Base-by-base conservation (phyloP, 2,113 vertebrate genomes). In the Tichodroma muraria region DNA sequence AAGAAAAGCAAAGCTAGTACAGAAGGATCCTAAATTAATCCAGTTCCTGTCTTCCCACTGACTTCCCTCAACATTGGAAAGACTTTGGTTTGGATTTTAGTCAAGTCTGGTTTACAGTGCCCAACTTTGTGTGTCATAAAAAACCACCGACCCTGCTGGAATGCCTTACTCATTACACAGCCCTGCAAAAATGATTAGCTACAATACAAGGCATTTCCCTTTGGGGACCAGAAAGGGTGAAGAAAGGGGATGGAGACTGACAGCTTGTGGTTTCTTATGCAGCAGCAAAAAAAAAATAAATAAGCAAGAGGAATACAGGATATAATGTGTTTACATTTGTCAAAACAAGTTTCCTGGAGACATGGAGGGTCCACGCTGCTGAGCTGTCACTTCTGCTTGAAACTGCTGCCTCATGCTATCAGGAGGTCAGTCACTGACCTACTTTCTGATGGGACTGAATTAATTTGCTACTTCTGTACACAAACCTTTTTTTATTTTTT, bases 371-470 rank as follows among this genome's bases (percentile, higher is more conserved):
- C 97, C 94, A 85, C 42, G 94, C 97, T 96, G 96, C 93, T 75
- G 89, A 93, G 94, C 95, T 97, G 96, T 96, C 96, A 97, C 94
- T 97, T 94, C 95, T 91, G 91, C 96, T 90, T 91, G 97, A 98
- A 98, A 98, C 95, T 98, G 98, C 98, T 98, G 98, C 98, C 98
- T 98, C 98, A 98, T 98, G 96, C 98, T 98, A 97, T 84, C 60
- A 19, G 87, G 94, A 94, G 97, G 98, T 98, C 98, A 97, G 96
- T 95, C 93, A 66, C 95, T 98, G 98, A 98, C 98, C 98, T 98
- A 98, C 97, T 98, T 98, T 98, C 97, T 97, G 92, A 91, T 89
- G 85, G 84, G 95, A 80, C 77, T 94, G 92, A 95, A 93, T 96
- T 97, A 96, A 97, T 96, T 96, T 96, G 90, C 93, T 89, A 70